These are phyloP conservation scores for Invenusta paracnida DNA, from an alignment of 2,888 invertebrate genomes.

Conservation along the genomic window DNA sequence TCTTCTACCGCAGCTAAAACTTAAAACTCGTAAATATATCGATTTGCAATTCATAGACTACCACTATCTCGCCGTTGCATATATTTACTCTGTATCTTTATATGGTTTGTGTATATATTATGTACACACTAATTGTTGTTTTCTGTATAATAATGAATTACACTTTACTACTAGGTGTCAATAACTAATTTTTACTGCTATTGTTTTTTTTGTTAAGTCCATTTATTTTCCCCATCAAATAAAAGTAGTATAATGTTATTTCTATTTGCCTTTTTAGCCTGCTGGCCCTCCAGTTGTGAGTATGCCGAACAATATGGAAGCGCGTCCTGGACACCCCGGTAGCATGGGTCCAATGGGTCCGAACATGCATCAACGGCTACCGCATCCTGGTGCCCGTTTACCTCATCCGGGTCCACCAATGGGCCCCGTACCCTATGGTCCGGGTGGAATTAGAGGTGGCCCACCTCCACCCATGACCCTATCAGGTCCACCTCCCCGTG, in stretches of 20 bases:
- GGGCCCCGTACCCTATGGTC: constrained; percentile 15
- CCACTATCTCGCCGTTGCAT: too few species aligned
- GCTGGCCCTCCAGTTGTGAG: background rate
- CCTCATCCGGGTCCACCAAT: constrained; percentile 2
- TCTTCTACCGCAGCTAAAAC: background rate
- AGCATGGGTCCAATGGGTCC: constrained; percentile 15
- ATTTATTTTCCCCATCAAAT: too few species aligned
- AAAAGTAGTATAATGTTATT: too few species aligned
- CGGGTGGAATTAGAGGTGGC: background rate
- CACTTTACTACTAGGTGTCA: too few species aligned
- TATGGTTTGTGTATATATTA: too few species aligned
- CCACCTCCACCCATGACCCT: background rate
- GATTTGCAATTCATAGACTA: constrained; percentile 1
- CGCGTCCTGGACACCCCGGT: background rate
- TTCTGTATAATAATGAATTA: too few species aligned
- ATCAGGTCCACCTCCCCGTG: background rate
- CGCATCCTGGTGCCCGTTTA: background rate
- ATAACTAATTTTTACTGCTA: too few species aligned
- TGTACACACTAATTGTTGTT: too few species aligned
- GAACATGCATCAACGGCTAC: constrained; percentile 1
- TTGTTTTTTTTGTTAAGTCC: too few species aligned
- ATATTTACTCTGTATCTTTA: too few species aligned
- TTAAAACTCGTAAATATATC: background rate
- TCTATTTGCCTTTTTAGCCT: background rate
- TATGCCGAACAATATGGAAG: constrained; percentile 20